These are phyloP conservation scores for Lagodon rhomboides DNA, from an alignment of 2,797 vertebrate species.

Conservation along the genomic window DNA sequence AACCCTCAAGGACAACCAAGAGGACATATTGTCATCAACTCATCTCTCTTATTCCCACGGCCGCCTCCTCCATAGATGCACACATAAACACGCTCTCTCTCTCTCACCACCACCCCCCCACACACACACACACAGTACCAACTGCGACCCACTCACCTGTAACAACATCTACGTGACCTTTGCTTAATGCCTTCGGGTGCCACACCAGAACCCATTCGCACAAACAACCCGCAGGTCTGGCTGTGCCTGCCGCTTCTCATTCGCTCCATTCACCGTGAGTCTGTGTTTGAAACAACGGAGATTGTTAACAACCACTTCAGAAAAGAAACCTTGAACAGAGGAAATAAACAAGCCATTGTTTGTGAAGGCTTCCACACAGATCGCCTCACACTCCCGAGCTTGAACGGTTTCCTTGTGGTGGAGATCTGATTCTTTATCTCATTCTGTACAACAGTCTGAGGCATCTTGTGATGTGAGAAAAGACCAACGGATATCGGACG, in stretches of 20 bases:
- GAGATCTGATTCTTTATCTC: constrained; percentile 66
- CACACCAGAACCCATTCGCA: constrained; percentile 68
- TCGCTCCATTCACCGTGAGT: constrained; percentile 66
- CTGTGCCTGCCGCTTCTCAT: constrained; percentile 77
- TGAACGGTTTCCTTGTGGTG: constrained; percentile 55
- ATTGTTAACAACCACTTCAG: constrained; percentile 77
- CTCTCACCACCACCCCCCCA: constrained; percentile 2
- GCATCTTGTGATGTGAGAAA: constrained; percentile 50
- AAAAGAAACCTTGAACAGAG: constrained; percentile 73
- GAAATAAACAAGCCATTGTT: constrained; percentile 77
- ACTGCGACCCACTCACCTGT: constrained; percentile 79
- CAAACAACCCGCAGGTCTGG: constrained; percentile 76
- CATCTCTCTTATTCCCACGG: constrained; percentile 69
- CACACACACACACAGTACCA: constrained; percentile 30
- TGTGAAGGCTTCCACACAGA: constrained; percentile 65
- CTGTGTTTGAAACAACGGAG: constrained; percentile 68
- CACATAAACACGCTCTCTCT: constrained; percentile 42
- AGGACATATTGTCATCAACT: constrained; percentile 84
- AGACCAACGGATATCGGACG: constrained; percentile 36
- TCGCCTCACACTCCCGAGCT: constrained; percentile 49
- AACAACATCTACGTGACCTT: constrained; percentile 82
- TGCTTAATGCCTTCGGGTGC: constrained; percentile 76
- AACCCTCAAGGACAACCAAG: constrained; percentile 80
- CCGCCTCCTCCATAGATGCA: constrained; percentile 59
- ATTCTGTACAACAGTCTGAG: constrained; percentile 34